Evolutionary conservation across 1,140 invertebrate genomes (phyloP).

Genomic region (Anadara kagoshimensis): DNA sequence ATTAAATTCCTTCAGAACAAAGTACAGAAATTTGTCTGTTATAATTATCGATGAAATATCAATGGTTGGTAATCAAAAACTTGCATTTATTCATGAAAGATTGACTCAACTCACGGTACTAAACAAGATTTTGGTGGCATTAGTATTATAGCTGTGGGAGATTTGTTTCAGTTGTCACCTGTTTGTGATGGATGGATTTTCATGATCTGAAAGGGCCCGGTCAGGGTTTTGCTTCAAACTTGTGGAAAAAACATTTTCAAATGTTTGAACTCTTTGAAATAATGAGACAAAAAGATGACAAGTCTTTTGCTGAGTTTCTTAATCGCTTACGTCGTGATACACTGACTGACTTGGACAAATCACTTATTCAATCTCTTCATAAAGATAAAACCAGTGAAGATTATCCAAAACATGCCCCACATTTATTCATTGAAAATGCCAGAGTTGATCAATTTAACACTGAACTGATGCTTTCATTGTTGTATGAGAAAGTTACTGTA

Average conservation of each 20-base stretch:
- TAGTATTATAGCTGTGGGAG: constrained; percentile 45
- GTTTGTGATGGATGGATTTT: constrained; percentile 51
- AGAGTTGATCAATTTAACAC: constrained; percentile 3
- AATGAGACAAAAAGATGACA: constrained; percentile 52
- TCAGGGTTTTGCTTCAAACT: constrained; percentile 36
- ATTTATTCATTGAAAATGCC: constrained; percentile 21
- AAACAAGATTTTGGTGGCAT: constrained; percentile 44
- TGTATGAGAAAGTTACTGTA: not conserved
- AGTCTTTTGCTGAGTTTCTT: constrained; percentile 40
- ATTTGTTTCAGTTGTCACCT: constrained; percentile 50
- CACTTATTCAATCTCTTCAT: not conserved
- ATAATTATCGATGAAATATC: constrained; percentile 54
- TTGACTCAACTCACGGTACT: constrained; percentile 33
- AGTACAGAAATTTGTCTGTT: constrained; percentile 27
- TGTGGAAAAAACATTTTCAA: constrained; percentile 43
- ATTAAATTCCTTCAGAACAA: constrained; percentile 24
- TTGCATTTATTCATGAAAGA: constrained; percentile 41
- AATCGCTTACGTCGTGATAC: constrained; percentile 35
- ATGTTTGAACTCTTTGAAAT: constrained; percentile 49
- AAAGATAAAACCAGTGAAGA: not conserved
- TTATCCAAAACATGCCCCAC: not conserved
- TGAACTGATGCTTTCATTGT: not conserved
- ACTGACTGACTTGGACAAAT: constrained; percentile 27
- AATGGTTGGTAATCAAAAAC: constrained; percentile 52
- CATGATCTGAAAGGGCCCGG: constrained; percentile 18